Evolutionary conservation across 92 coral and sea anemone species (phyloP).

Genomic region (Chrysogorgia sp.): DNA sequence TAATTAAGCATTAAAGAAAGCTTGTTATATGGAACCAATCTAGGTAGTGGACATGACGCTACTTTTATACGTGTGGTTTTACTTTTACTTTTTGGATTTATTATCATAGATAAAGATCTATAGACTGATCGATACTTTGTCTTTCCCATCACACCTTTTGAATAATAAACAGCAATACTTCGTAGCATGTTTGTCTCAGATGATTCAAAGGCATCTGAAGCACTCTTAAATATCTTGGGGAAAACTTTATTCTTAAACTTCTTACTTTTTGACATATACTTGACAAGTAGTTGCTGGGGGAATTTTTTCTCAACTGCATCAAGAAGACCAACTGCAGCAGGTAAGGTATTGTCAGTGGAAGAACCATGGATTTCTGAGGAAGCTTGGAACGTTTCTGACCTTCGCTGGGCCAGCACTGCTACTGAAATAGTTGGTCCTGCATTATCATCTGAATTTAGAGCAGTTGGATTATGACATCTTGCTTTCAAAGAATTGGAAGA

Average conservation of each 20-base stretch:
- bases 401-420: slow-evolving; percentile 41
- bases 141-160: slow-evolving; percentile 63
- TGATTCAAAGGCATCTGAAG: slow-evolving; percentile 49
- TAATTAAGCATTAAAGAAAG: slow-evolving; percentile 46
- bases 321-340: slow-evolving; percentile 48
- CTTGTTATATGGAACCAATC: slow-evolving; percentile 67
- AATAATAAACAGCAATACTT: slow-evolving; percentile 53
- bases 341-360: slow-evolving; percentile 41
- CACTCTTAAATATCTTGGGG: slow-evolving; percentile 47
- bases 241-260: slow-evolving; percentile 39
- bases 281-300: slow-evolving; percentile 51
- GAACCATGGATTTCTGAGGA: slow-evolving; percentile 64
- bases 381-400: slow-evolving; percentile 58
- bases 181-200: slow-evolving; percentile 57
- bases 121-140: slow-evolving; percentile 63
- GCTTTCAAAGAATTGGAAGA: slow-evolving; percentile 32
- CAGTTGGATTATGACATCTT: slow-evolving; percentile 49
- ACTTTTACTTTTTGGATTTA: slow-evolving; percentile 43
- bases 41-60: slow-evolving; percentile 48
- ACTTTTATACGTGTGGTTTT: slow-evolving; percentile 51
- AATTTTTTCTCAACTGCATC: slow-evolving; percentile 35
- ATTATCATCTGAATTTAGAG: slow-evolving; percentile 40
- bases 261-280: slow-evolving; percentile 43
- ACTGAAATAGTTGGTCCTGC: slow-evolving; percentile 31
- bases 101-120: slow-evolving; percentile 55